Conservation (phyloP, 2,888 invertebrate species). For the Onthophagus sagittarius region DNA sequence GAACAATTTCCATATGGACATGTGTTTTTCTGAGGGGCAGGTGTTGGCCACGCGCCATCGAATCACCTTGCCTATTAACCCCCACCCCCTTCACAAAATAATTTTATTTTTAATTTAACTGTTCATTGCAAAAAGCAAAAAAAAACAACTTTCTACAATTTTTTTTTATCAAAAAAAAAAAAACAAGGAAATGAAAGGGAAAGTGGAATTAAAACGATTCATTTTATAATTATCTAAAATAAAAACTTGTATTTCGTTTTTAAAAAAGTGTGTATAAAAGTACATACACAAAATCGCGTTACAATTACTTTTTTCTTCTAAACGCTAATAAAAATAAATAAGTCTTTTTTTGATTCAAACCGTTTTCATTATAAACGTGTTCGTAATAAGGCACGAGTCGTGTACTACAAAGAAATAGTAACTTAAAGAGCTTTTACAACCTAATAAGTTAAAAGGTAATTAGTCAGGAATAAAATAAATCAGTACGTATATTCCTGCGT, state of each 20-base stretch:
- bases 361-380: neutral
- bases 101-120: neutral
- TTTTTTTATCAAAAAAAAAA: neutral
- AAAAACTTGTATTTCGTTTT: constrained; percentile 8
- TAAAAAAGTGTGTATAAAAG: neutral
- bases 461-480: neutral
- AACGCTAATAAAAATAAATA: neutral
- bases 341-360: neutral
- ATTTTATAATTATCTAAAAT: neutral
- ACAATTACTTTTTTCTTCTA: neutral
- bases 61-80: constrained; percentile 39
- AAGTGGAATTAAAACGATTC: neutral
- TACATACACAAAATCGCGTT: neutral
- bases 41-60: constrained; percentile 36
- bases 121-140: too few species aligned
- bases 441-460: neutral
- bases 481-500: constrained; percentile 4
- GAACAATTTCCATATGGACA: constrained; percentile 43
- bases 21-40: constrained; percentile 31
- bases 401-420: neutral
- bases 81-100: neutral
- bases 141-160: neutral
- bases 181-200: neutral
- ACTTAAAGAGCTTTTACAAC: neutral
- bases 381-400: neutral